Base-by-base conservation (phyloP, 23 tunicate genomes). In the Halocynthia roretzi region DNA sequence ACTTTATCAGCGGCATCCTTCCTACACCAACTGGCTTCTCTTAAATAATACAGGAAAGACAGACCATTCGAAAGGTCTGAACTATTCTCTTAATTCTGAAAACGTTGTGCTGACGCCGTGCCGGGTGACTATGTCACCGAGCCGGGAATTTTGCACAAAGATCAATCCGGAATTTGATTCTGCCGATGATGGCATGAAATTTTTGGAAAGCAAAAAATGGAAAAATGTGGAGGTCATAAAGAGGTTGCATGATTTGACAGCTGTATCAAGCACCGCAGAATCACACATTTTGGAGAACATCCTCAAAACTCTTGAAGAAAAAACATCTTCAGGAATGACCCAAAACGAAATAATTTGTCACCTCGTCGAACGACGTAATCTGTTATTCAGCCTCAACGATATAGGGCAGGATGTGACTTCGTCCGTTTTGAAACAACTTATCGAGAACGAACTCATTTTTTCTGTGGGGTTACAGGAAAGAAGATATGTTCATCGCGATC, bases 21-120 rank as follows among this genome's bases (percentile, higher is more conserved):
- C 78, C 8, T 74, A 74, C 63, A 52, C 50, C 14, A 74, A 74
- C 31, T 74, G 78, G 78, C 31, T 74, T 20, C 55, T 74, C n/a
- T 48, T 74, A 6, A 74, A 54, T 62, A 71, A 71, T 19, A 14
- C 76, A 2, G 50, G 56, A 44, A 8, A 48, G 8, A 52, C 49
- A 15, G 17, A 44, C 19, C 48, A 65, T 20, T 40, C 19, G 10
- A 10, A 62, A 20, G 78, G 23, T 14, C 40, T 74, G 56, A 74
- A 74, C 21, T 74, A 50, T 54, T 74, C 78, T 20, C 56, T 44
- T 48, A 74, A 53, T 8, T 74, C 78, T 19, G 78, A 74, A 22
- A 54, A 44, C 31, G 56, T 74, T 56, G 78, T 74, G 8, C 56
- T 74, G 63, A 74, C 22, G 5, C 78, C 78, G 52, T 74, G 78